Base-by-base conservation (phyloP, 1,140 invertebrate genomes). In the Latrodectus geometricus region DNA sequence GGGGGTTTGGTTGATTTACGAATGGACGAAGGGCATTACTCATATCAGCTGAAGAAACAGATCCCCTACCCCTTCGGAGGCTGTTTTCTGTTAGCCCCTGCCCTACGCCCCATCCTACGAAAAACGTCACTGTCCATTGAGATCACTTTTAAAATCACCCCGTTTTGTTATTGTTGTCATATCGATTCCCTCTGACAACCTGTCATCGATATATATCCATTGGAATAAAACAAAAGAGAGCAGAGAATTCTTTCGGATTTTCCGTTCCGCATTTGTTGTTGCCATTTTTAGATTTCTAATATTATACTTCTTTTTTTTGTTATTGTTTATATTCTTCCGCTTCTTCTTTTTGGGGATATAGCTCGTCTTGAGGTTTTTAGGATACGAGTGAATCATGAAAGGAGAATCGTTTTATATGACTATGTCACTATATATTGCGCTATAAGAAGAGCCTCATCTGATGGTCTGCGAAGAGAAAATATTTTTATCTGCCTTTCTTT, bases 71-170 rank as follows among this genome's bases (percentile, higher is more conserved):
- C 9, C 23, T 14, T 14, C 23, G 9, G 21, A 49, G 35, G 48
- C 23, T 49, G 12, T 35, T 75, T 75, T 75, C 73, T 61, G 54
- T 61, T 17, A 48, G n/a, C 50, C 50, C 50, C 12, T 15, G 54
- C 73, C 73, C 20, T n/a, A 17, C 20, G 9, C 48, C 48, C 72
- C 23, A 54, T 69, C 66, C 77, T 56, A 50, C 17, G 17, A 56
- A 52, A 75, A 76, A 84, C 66, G 74, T 70, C 83, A 72, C 48
- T 86, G 83, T 86, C 83, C 83, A 86, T 78, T 77, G 83, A 86
- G 83, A 86, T 86, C 83, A 78, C 74, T 86, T 86, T 86, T 86
- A 77, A 78, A 86, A 84, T 84, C 82, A 84, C 82, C 82, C 82
- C 35, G 80, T 83, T 83, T 84, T 76, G 82, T 84, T 84, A 76